Evolutionary conservation across 2,888 invertebrate genomes (phyloP), one percentile per base, ranked within the genome.

Genomic region (Oscheius sp.): DNA sequence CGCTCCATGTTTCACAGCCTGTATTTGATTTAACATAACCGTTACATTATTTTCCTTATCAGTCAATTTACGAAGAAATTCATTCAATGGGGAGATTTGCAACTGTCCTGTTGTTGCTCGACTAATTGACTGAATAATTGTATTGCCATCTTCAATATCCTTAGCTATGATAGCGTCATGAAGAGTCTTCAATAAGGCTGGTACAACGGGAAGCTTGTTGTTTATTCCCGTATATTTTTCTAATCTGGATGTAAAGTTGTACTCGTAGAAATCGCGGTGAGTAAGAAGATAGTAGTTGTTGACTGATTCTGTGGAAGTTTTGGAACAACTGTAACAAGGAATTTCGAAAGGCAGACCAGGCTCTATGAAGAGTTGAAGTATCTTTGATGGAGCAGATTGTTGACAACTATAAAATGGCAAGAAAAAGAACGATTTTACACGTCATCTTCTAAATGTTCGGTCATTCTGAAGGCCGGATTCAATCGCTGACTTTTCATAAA

Each of bases 1-100:
- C 17, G 59, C 59, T 24, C 59, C 59, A 17, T 44, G 26, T n/a
- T 59, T 24, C 9, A 59, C 28, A n/a, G 24, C 44, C n/a, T 59
- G 59, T 17, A 44, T 26, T 17, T 44, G 17, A 28, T 59, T 41
- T 8, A 54, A 9, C n/a, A 32, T 22, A 33, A 33, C 54, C 17
- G 33, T n/a, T 30, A 4, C 32, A 14, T 54, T 22, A 17, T 28
- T 8, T 32, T 22, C 33, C 30, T n/a, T n/a, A 4, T 24, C 36
- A 9, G 6, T 26, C 9, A 36, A 56, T 6, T 56, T 47, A 5
- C 9, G 14, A n/a, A 14, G 17, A 30, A 59, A 59, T 20, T 41
- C 12, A 5, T 14, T 26, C 26, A 30, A 44, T 14, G 5, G 44
- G 20, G 20, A 26, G 41, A 41, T 33, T 54, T 54, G 54, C 5